These are phyloP conservation scores for Aphidius colemani DNA, from an alignment of 2,888 invertebrate genomes.

Conservation along the genomic window DNA sequence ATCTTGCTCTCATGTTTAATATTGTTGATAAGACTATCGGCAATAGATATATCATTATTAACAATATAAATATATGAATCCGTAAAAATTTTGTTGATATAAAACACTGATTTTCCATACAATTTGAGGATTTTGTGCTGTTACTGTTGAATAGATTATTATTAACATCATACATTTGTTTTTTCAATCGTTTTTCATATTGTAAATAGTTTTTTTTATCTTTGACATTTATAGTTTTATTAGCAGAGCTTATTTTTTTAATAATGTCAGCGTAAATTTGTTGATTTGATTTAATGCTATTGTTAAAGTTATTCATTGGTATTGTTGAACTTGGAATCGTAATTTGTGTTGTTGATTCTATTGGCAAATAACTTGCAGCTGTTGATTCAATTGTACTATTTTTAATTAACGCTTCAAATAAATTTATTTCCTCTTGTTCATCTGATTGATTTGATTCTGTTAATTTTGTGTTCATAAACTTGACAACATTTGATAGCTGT, in stretches of 20 bases:
- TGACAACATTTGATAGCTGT: conserved; percentile 30
- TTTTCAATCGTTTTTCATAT: no score
- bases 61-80: conserved; percentile 45
- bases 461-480: conserved; percentile 22
- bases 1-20: conserved; percentile 33
- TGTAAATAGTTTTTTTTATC: neutral
- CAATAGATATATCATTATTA: conserved; percentile 47
- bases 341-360: neutral
- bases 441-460: conserved; percentile 7
- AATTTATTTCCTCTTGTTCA: conserved; percentile 25
- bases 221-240: conserved; percentile 24
- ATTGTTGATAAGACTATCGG: conserved; percentile 42
- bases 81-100: conserved; percentile 46
- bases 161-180: conserved; percentile 11
- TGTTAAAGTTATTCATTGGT: neutral
- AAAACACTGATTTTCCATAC: conserved; percentile 41
- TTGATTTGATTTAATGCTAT: conserved; percentile 28
- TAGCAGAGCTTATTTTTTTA: conserved; percentile 41
- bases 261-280: conserved; percentile 45
- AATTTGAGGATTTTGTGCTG: conserved; percentile 3
- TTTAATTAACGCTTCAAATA: conserved; percentile 31
- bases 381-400: conserved; percentile 21
- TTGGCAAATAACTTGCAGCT: no score
- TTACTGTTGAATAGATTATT: conserved; percentile 15
- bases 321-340: neutral